phyloP scores from a whole-genome alignment of 2,888 invertebrate genomes.

The Mactromeris polynyma region DNA sequence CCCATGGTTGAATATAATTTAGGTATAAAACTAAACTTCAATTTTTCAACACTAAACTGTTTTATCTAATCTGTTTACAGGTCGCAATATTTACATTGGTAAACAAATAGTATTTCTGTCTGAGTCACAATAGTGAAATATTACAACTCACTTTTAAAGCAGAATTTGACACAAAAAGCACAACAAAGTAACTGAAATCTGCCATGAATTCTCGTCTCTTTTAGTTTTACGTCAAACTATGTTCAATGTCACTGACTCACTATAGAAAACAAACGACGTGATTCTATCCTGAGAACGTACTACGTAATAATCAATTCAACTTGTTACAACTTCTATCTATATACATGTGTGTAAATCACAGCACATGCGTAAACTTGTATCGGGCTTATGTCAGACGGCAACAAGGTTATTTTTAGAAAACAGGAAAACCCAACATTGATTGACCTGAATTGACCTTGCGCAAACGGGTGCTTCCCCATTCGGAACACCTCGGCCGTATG shows the following conservation, averaged over 20 bases:
- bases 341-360: neutral
- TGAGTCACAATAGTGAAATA: no score
- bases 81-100: no score
- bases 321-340: neutral
- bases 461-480: neutral
- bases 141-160: no score
- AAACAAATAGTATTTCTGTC: no score
- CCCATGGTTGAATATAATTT: conserved; percentile 8
- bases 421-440: conserved; percentile 15
- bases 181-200: no score
- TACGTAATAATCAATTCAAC: neutral
- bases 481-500: no score
- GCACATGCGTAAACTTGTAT: neutral
- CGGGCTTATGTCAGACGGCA: neutral
- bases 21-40: neutral
- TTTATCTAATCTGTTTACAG: no score
- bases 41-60: no score
- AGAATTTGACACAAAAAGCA: no score
- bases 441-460: neutral
- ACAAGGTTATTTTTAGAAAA: conserved; percentile 12
- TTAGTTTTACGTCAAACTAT: no score
- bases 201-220: no score
- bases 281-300: neutral
- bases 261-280: neutral
- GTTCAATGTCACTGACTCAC: no score